These are phyloP conservation scores for Condylura cristata DNA, from an alignment of 2,113 vertebrate genomes.

Conservation along the genomic window DNA sequence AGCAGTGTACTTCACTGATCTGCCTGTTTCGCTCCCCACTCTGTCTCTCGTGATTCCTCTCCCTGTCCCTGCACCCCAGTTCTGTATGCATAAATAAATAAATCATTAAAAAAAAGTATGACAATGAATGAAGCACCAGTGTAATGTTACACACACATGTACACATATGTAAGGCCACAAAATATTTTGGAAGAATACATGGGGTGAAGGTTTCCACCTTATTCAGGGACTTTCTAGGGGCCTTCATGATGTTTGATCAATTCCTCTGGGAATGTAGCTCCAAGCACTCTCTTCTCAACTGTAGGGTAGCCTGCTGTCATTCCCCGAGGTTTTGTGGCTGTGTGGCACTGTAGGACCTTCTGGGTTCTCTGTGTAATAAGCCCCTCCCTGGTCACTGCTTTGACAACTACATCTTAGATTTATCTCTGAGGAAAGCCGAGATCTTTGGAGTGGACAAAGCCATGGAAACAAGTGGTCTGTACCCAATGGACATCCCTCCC, in stretches of 20 bases:
- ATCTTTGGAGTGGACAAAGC: not conserved
- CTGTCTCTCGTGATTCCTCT: no score
- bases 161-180: not conserved
- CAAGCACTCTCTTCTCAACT: no score
- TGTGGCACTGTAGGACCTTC: no score
- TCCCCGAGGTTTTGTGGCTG: no score
- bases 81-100: no score
- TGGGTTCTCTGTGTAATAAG: no score
- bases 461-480: no score
- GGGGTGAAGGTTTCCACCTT: not conserved
- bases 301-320: rapidly evolving
- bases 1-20: no score
- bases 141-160: not conserved
- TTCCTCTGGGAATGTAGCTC: no score
- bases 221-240: not conserved
- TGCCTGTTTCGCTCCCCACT: no score
- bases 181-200: not conserved
- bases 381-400: not conserved
- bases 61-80: no score
- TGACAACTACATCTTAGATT: not conserved
- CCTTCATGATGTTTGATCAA: not conserved
- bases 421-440: not conserved
- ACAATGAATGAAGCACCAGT: not conserved
- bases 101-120: not conserved
- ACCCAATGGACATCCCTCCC: no score